Evolutionary conservation across 2,113 vertebrate genomes (phyloP).

Genomic region (Isurus oxyrinchus): DNA sequence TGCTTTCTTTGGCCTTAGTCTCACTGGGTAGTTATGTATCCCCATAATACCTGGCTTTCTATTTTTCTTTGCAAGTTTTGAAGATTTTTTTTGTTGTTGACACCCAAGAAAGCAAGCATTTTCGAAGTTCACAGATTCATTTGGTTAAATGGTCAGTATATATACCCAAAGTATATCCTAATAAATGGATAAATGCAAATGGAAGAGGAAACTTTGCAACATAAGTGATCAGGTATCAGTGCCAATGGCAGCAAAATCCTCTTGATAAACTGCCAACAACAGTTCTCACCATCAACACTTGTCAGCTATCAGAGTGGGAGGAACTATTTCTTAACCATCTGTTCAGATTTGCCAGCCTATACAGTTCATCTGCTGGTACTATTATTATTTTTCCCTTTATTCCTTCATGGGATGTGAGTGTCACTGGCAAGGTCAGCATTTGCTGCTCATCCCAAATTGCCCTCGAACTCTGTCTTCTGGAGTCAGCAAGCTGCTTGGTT

Average conservation of each 20-base stretch:
- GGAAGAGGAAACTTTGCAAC: too few species aligned
- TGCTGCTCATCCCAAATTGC: too few species aligned
- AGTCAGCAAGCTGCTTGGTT: too few species aligned
- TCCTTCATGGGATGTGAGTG: too few species aligned
- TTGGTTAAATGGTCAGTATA: not conserved
- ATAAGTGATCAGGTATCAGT: too few species aligned
- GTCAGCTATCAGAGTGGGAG: not conserved
- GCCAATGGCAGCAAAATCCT: not conserved
- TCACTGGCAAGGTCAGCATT: too few species aligned
- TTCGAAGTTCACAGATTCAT: not conserved
- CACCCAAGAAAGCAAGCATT: too few species aligned
- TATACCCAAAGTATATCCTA: not conserved
- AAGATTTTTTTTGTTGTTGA: not conserved
- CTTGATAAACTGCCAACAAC: not conserved
- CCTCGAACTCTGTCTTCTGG: too few species aligned
- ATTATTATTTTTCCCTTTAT: not conserved
- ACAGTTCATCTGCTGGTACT: not conserved
- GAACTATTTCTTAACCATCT: not conserved
- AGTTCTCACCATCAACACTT: not conserved
- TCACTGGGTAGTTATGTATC: not conserved
- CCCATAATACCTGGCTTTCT: not conserved
- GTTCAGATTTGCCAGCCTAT: not conserved
- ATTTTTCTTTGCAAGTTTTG: not conserved
- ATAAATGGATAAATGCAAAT: not conserved
- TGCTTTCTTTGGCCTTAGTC: not conserved